Conservation (phyloP, 2,113 vertebrate genomes). For the Corapipo altera region DNA sequence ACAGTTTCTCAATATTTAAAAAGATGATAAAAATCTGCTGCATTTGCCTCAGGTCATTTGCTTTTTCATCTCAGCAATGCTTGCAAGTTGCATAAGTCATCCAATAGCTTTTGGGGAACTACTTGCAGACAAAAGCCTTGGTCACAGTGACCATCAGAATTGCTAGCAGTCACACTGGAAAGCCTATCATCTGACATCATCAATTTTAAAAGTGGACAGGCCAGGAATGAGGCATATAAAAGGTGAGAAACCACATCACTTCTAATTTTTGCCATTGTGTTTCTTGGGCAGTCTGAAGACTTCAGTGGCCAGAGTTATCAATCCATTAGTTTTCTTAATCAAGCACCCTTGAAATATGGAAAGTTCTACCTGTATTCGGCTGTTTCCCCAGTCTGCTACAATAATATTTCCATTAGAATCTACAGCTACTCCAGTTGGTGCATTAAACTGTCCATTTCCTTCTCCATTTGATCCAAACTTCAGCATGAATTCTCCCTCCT, state of each 20-base stretch:
- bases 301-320: background rate
- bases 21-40: background rate
- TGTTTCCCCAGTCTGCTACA: slow-evolving; percentile 98
- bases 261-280: background rate
- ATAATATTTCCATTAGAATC: slow-evolving; percentile 96
- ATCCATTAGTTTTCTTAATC: background rate
- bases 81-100: background rate
- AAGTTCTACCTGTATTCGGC: slow-evolving; percentile 90
- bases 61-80: background rate
- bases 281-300: background rate
- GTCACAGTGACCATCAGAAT: background rate
- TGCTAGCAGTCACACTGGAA: background rate
- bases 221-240: background rate
- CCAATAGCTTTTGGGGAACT: background rate
- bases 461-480: slow-evolving; percentile 99
- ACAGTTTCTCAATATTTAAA: background rate
- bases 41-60: background rate
- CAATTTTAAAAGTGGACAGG: background rate
- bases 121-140: background rate
- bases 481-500: slow-evolving; percentile 93
- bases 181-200: background rate
- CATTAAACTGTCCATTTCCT: slow-evolving; percentile 97
- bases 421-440: slow-evolving; percentile 96
- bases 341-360: background rate
- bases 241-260: background rate